Conservation (phyloP, 2,797 vertebrate genomes). For the Chloroceryle amazona region DNA sequence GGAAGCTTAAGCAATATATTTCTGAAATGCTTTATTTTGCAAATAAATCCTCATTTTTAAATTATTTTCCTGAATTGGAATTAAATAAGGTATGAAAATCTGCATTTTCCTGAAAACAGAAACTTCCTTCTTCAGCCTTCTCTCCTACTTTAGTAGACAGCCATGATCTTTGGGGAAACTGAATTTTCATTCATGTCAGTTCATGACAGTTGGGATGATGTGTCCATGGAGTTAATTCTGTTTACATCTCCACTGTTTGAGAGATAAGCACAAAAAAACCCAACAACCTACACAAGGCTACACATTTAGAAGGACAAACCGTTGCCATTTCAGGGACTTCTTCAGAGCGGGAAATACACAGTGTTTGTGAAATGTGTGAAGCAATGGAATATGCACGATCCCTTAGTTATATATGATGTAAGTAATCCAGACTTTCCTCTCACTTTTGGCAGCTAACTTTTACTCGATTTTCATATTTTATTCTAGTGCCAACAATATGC, state of each 20-base stretch:
- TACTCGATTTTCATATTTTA: conserved; percentile 5
- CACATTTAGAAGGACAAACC: background rate
- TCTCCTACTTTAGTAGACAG: background rate
- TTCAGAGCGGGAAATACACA: background rate
- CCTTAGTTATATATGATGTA: background rate
- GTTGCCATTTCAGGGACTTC: background rate
- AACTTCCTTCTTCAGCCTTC: background rate
- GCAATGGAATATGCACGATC: background rate
- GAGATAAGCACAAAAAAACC: background rate
- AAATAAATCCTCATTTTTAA: background rate
- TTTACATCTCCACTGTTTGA: background rate
- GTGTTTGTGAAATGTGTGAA: background rate
- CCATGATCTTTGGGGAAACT: background rate
- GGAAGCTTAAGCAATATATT: background rate
- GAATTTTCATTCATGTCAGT: background rate
- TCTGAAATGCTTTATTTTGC: background rate
- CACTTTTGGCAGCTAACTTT: conserved; percentile 10
- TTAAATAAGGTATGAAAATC: background rate
- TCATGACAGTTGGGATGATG: background rate
- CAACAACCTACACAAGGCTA: background rate
- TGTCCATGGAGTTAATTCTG: background rate
- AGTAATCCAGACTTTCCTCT: conserved; percentile 7
- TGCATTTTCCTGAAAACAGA: background rate
- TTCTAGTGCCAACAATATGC: conserved; percentile 94
- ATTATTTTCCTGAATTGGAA: background rate